Base-by-base conservation (phyloP, 2,113 vertebrate genomes). In the Origma solitaria region DNA sequence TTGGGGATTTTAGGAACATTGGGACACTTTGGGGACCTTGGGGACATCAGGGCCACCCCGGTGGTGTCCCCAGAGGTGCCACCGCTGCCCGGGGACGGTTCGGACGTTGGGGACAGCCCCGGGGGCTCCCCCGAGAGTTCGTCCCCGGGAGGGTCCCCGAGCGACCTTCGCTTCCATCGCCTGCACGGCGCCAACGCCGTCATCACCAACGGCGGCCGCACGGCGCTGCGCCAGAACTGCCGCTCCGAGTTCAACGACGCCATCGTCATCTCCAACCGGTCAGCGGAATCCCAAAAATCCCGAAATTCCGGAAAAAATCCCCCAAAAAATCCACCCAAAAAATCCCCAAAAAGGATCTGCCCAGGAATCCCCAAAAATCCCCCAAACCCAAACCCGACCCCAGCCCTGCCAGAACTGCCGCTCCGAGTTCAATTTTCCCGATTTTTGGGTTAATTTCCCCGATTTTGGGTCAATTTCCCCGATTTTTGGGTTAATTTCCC, bases 21-120 rank as follows among this genome's bases (percentile, higher is more conserved):
- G 42, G 42, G 15, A 16, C 42, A 44, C 42, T 44, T n/a, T n/a
- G 40, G 40, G 40, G 40, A 40, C 27, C 15, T 30, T 18, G 27
- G 28, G 51, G 28, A 11, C 51, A 28, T 6, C 51, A 15, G 13
- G 24, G 24, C 21, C 45, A 47, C 45, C 24, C 13, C 49, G 6
- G 13, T 44, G 42, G 31, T 21, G 31, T 23, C 72, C 72, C 42
- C 72, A 76, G 72, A 76, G 44, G 72, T 60, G 54, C 1, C 54
- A 0, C 6, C 72, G 19, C 25, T 30, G 54, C 1, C 2, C 0
- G 54, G 72, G 42, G 56, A 31, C 12, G 56, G 44, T n/a, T 60
- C 44, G 0, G 72, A 47, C 11, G 72, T 44, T 44, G 42, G 72
- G 6, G 72, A 24, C 72, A 49, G 56, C 7, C 27, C 4, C 15